Base-by-base conservation (phyloP, 2,113 vertebrate species). In the Nibea albiflora region DNA sequence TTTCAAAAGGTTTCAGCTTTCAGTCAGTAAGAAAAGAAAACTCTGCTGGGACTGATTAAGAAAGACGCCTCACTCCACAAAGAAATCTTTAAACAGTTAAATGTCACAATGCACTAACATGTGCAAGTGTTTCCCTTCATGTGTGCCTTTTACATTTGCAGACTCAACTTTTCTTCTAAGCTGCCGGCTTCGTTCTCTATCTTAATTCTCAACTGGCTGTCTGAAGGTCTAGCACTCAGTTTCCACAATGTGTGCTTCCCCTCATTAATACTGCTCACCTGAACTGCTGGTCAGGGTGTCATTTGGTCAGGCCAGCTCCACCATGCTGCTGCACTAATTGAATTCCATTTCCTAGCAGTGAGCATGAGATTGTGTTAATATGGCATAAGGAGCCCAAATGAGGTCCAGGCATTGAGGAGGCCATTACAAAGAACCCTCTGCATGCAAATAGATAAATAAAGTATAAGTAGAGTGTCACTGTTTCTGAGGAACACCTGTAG, bases 291-390 rank as follows among this genome's bases (percentile, higher is more conserved):
- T 73, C 63, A 28, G 39, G 22, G 22, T 56, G 42, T 64, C 42
- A 31, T 76, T 80, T 71, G 60, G 65, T 71, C 8, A 6, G 52
- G 24, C 50, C 71, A 24, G 62, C 63, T 47, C 35, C 17, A 2
- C 44, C 46, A 64, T 75, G 71, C 70, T 62, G 70, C 57, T 70
- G 53, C 64, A 14, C 72, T 85, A 71, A 85, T 76, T 80, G 71
- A 85, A 75, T 77, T 75, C 60, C 49, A 57, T 42, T 76, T 82
- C 73, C 65, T 76, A 64, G 73, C 80, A 56, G 24, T 47, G 63
- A 26, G 47, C 20, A 24, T 39, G 31, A 31, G 8, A 62, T 56
- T 69, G 39, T 35, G 49, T 76, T 69, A 62, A 63, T 64, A 57
- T 56, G 65, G 64, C 31, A 61, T 20, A 20, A 54, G 72, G 26